phyloP scores from a whole-genome alignment of 2,113 vertebrate genomes.

The Cyprinodon variegatus region DNA sequence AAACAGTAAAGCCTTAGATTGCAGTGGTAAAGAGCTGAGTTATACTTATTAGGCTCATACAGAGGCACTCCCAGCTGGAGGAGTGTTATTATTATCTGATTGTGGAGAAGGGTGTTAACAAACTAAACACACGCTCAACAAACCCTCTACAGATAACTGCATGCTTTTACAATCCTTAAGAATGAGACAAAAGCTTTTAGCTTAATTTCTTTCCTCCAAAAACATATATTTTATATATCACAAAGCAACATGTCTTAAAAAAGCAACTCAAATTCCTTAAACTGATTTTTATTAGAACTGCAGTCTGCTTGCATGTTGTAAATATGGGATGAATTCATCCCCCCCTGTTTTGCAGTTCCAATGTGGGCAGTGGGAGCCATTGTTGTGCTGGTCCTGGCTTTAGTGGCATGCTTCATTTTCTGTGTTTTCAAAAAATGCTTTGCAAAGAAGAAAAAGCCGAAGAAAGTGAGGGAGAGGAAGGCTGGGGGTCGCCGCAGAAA shows the following conservation, averaged over 20 bases:
- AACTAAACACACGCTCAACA: constrained; percentile 18
- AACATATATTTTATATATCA: no score
- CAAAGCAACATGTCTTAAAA: no score
- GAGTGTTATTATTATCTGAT: constrained; percentile 57
- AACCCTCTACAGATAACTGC: constrained; percentile 14
- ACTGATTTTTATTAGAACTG: background rate
- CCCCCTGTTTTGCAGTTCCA: constrained; percentile 75
- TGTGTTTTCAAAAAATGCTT: constrained; percentile 85
- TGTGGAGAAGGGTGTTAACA: constrained; percentile 28
- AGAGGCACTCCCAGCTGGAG: constrained; percentile 21
- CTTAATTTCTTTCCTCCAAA: no score
- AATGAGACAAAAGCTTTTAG: background rate
- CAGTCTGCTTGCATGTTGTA: background rate
- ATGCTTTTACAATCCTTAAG: background rate
- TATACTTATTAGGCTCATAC: constrained; percentile 10
- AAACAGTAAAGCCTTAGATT: background rate
- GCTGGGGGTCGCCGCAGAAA: constrained; percentile 75
- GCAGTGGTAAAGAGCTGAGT: constrained; percentile 24
- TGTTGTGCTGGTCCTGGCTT: constrained; percentile 78
- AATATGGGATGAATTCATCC: background rate
- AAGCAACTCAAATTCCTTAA: no score
- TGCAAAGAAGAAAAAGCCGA: constrained; percentile 83
- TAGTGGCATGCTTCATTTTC: constrained; percentile 82
- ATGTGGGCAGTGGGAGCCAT: constrained; percentile 87
- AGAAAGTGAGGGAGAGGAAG: constrained; percentile 86